A percentile compares a stretch with the other conserved stretches of the same genome.
Evolutionary conservation across 2,888 invertebrate species (phyloP).

Genomic region (Agrochola lychnidis): DNA sequence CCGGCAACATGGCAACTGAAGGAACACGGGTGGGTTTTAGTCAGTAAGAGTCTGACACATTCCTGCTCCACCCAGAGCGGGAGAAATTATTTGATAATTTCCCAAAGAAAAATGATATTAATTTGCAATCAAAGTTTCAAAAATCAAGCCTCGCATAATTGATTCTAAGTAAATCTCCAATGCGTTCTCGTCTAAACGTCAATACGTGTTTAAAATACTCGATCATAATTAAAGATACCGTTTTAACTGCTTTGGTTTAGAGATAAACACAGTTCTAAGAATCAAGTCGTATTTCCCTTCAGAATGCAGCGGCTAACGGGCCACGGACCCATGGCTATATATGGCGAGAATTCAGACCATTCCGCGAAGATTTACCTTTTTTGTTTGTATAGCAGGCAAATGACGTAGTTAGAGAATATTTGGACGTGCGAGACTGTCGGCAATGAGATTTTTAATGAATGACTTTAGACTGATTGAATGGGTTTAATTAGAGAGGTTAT

Average conservation of each 20-base stretch:
- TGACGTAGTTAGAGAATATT: conserved; percentile 35
- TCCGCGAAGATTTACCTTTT: not conserved
- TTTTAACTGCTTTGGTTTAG: conserved; percentile 27
- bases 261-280: conserved; percentile 43
- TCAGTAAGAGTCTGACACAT: too few relatives aligned
- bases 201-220: conserved; percentile 18
- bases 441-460: conserved; percentile 44
- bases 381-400: conserved; percentile 9
- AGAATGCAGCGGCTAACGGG: conserved; percentile 21
- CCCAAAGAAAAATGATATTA: too few relatives aligned
- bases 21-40: too few relatives aligned
- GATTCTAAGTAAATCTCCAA: not conserved
- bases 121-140: not conserved
- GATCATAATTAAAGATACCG: conserved; percentile 39
- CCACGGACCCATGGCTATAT: not conserved
- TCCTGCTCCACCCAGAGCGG: too few relatives aligned
- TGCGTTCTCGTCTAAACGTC: not conserved
- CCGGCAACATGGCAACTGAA: too few relatives aligned
- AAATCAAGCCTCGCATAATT: not conserved
- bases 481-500: conserved; percentile 31
- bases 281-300: conserved; percentile 10
- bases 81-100: too few relatives aligned
- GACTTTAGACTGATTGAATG: conserved; percentile 18
- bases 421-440: conserved; percentile 4
- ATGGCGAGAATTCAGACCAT: conserved; percentile 13